Conservation (phyloP, 2,113 vertebrate species). For the Globicephala melas region DNA sequence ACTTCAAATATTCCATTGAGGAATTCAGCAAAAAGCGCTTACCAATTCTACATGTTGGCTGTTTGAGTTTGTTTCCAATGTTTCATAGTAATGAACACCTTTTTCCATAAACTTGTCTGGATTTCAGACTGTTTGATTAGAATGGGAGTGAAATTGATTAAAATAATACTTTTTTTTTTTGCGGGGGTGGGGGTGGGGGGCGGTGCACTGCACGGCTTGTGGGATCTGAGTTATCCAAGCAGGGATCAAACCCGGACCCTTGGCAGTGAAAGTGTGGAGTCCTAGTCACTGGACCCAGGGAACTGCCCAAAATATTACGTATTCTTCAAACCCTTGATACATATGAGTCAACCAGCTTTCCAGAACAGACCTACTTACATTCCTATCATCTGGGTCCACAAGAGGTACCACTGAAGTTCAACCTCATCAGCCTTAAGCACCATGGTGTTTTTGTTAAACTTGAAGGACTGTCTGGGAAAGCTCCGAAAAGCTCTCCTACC, state of each 20-base stretch:
- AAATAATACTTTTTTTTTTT: background rate
- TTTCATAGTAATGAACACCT: background rate
- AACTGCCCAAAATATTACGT: background rate
- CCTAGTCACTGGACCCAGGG: background rate
- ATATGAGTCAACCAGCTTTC: background rate
- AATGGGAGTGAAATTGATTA: background rate
- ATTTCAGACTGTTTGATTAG: slow-evolving; percentile 23
- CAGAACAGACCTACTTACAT: background rate
- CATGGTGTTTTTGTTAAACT: background rate
- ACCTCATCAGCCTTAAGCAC: background rate
- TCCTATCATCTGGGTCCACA: background rate
- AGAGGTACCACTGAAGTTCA: fast-evolving
- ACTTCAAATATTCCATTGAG: background rate
- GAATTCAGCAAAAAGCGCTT: background rate
- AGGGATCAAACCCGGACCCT: background rate
- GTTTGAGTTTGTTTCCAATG: background rate
- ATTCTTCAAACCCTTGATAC: background rate
- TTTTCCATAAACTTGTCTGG: background rate
- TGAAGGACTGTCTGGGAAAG: background rate
- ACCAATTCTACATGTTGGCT: background rate
- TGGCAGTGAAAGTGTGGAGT: background rate
- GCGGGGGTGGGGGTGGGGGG: fast-evolving
- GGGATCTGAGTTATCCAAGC: background rate
- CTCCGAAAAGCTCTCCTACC: background rate
- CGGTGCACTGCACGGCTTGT: no score